Percentiles rank a stretch among this genome's conserved stretches.
These are phyloP conservation scores for Pelusios castaneus DNA, from an alignment of 2,113 vertebrate species.

Conservation along the genomic window DNA sequence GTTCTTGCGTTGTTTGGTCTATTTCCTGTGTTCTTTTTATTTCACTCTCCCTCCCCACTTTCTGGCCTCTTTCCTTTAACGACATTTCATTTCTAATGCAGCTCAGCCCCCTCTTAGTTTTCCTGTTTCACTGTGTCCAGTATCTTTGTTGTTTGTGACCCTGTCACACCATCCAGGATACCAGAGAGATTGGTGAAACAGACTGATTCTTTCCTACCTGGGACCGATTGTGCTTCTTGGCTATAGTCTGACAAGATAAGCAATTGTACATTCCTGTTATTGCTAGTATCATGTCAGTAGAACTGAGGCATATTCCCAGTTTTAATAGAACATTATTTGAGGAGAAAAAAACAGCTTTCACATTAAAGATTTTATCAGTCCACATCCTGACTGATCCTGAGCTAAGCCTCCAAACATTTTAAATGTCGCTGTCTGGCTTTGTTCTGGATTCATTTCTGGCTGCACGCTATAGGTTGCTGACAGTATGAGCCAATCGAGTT, in stretches of 20 bases:
- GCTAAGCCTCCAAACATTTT: neutral
- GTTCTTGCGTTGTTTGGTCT: constrained; percentile 41
- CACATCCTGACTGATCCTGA: neutral
- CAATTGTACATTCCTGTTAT: neutral
- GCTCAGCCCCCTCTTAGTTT: neutral
- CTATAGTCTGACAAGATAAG: neutral
- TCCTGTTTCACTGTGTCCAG: neutral
- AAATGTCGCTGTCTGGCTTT: accelerated
- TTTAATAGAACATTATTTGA: neutral
- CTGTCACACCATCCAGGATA: neutral
- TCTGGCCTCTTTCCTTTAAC: constrained; percentile 12
- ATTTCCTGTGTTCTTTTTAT: constrained; percentile 48
- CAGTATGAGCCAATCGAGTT: neutral
- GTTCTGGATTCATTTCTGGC: neutral
- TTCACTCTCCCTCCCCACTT: constrained; percentile 19
- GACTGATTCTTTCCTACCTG: neutral
- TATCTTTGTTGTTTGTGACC: neutral
- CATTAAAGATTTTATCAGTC: neutral
- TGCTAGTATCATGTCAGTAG: neutral
- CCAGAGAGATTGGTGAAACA: neutral
- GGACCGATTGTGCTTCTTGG: neutral
- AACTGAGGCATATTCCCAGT: accelerated
- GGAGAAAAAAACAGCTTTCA: neutral
- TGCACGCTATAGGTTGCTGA: neutral
- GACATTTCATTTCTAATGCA: neutral